These are phyloP conservation scores for Clarias laeviceps DNA, from an alignment of 2,797 vertebrate genomes.

Conservation along the genomic window DNA sequence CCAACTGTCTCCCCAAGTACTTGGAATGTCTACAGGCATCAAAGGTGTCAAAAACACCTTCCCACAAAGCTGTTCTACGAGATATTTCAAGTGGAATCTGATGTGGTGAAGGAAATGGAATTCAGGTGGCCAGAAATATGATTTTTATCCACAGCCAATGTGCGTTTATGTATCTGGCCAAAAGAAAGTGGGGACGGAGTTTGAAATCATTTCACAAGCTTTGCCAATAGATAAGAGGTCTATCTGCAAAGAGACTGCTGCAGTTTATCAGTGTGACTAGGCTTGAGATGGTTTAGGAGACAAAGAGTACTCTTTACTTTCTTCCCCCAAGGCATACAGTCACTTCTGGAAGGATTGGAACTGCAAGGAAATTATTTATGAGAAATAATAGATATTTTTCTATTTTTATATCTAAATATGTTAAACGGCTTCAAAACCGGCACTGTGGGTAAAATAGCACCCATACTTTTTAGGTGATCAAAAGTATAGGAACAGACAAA, in stretches of 20 bases:
- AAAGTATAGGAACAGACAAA: neutral
- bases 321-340: neutral
- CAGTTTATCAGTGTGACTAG: conserved; percentile 21
- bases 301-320: neutral
- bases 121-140: conserved; percentile 14
- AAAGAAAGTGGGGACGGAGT: neutral
- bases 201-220: conserved; percentile 8
- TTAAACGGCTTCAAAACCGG: neutral
- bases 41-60: conserved; percentile 23
- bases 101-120: conserved; percentile 22
- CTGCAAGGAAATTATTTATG: no score
- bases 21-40: conserved; percentile 44
- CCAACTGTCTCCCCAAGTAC: conserved; percentile 23
- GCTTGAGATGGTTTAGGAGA: neutral
- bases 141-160: conserved; percentile 3
- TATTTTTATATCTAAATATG: neutral
- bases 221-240: neutral
- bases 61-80: conserved; percentile 33
- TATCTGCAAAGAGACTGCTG: conserved; percentile 16
- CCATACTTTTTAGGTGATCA: neutral
- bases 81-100: conserved; percentile 33
- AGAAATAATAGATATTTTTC: no score
- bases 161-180: conserved; percentile 2
- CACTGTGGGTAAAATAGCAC: neutral
- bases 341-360: no score